phyloP scores from a whole-genome alignment of 2,888 invertebrate genomes.

The Artemia sinica region DNA sequence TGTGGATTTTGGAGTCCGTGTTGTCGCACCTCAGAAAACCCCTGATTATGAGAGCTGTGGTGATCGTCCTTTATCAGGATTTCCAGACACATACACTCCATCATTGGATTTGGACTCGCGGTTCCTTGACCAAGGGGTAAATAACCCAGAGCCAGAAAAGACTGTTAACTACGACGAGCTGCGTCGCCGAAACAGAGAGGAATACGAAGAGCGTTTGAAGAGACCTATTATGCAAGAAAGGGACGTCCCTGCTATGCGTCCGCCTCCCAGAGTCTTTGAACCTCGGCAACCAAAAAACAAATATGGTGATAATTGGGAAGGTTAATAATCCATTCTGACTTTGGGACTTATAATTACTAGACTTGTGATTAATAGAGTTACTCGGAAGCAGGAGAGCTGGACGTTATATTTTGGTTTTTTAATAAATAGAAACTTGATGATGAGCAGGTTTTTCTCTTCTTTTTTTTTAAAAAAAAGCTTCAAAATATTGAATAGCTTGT shows the following conservation, averaged over 20 bases:
- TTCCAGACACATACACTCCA: not conserved
- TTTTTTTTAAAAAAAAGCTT: too few species aligned
- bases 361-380: too few species aligned
- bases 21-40: not conserved
- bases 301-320: slow-evolving; percentile 5
- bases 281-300: slow-evolving; percentile 4
- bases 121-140: not conserved
- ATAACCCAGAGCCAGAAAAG: not conserved
- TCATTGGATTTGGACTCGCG: not conserved
- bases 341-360: too few species aligned
- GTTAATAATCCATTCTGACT: not conserved
- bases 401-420: too few species aligned
- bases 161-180: not conserved
- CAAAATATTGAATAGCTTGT: too few species aligned
- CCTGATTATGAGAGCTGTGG: not conserved
- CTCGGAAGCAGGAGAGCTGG: too few species aligned
- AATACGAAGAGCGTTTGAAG: not conserved
- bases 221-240: not conserved
- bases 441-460: too few species aligned
- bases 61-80: not conserved
- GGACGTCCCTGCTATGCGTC: not conserved
- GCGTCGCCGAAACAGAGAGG: not conserved
- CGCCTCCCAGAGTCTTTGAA: not conserved
- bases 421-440: too few species aligned
- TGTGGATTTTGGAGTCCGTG: not conserved